These are phyloP conservation scores for Cervus canadensis DNA, from an alignment of 2,113 vertebrate genomes.

Conservation along the genomic window DNA sequence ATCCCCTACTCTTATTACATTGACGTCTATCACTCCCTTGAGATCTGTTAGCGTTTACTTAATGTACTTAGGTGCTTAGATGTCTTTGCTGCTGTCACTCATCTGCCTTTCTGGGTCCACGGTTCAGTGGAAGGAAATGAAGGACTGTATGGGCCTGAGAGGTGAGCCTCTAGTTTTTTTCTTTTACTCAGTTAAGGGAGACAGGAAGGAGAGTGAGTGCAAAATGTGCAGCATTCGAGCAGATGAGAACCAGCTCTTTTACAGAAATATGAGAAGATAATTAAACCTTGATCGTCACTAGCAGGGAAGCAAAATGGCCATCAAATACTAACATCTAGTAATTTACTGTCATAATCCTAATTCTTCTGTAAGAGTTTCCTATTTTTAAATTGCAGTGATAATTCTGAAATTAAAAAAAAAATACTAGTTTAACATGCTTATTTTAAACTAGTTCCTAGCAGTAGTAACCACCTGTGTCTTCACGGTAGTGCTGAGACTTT, in stretches of 20 bases:
- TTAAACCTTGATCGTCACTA: not conserved
- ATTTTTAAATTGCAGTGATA: not conserved
- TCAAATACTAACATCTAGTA: not conserved
- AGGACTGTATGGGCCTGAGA: not conserved
- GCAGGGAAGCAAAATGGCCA: not conserved
- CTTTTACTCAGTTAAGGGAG: not conserved
- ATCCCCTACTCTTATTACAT: not conserved
- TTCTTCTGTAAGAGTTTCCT: not conserved
- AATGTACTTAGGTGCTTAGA: not conserved
- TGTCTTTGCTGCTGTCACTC: not conserved
- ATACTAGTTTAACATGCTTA: not conserved
- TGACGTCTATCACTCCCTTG: not conserved
- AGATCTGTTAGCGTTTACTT: not conserved
- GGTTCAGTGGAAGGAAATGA: not conserved
- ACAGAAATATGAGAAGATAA: not conserved
- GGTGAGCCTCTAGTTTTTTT: not conserved
- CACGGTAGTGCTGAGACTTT: not conserved
- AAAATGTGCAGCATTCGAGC: not conserved
- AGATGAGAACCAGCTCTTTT: not conserved
- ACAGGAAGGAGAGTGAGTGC: not conserved
- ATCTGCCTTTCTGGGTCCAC: not conserved
- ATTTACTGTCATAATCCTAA: not conserved
- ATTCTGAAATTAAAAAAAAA: slow-evolving; percentile 13
- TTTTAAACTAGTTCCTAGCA: not conserved
- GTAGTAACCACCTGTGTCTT: not conserved